These are phyloP conservation scores for Sorex fumeus DNA, from an alignment of 2,113 vertebrate genomes.

Conservation along the genomic window DNA sequence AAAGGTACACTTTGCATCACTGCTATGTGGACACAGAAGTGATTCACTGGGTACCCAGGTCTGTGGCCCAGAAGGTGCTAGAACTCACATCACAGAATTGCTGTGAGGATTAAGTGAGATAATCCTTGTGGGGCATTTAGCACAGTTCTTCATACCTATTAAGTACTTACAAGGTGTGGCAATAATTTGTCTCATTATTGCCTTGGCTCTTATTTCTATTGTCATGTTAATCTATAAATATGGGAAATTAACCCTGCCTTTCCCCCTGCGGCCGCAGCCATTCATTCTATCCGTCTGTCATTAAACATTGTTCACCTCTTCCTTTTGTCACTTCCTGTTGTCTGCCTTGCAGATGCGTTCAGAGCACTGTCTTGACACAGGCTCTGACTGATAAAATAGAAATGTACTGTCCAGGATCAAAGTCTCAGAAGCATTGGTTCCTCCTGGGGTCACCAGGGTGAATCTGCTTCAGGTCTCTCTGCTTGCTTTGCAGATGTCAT, in stretches of 20 bases:
- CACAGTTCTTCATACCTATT: not conserved
- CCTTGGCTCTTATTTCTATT: conserved; percentile 34
- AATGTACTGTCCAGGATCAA: not conserved
- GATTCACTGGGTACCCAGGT: not conserved
- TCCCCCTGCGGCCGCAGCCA: no score
- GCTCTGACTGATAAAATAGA: not conserved
- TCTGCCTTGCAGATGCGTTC: not conserved
- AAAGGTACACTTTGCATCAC: not conserved
- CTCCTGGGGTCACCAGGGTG: not conserved
- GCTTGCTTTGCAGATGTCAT: not conserved
- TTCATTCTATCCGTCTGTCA: not conserved
- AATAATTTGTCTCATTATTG: conserved; percentile 53
- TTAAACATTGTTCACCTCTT: not conserved
- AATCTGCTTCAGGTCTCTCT: not conserved
- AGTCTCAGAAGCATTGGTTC: not conserved
- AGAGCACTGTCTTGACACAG: no score
- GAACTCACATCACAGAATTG: not conserved
- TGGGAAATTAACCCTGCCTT: not conserved
- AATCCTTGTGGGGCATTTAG: conserved; percentile 16
- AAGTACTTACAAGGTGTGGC: conserved; percentile 39
- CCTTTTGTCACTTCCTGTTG: conserved; percentile 22
- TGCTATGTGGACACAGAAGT: not conserved
- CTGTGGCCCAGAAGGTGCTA: not conserved
- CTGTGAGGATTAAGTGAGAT: conserved; percentile 45
- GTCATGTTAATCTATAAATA: conserved; percentile 21